Base-by-base conservation (phyloP, 1,140 invertebrate species). In the Hycleus phaleratus region DNA sequence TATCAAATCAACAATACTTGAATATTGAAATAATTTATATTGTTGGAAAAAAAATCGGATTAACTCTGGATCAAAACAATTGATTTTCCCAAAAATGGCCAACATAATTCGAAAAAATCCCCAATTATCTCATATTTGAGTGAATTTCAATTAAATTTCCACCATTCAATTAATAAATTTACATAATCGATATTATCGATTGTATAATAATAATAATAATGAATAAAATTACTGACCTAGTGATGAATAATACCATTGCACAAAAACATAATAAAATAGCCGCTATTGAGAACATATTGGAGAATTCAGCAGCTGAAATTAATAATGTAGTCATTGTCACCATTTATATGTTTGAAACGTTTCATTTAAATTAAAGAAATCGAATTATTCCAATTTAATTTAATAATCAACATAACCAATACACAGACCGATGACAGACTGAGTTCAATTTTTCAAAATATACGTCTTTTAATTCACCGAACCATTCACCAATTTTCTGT, bases 231-330 rank as follows among this genome's bases (percentile, higher is more conserved):
- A 60, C 55, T 44, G 44, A 82, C 81, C 80, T 80, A 74, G 81
- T 79, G 26, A 83, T 81, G 64, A 83, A 81, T 42, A 83, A 65
- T 39, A 82, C 75, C 72, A 83, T 79, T 24, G 76, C 79, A 68
- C 79, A 81, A 68, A 83, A 82, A 72, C 79, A 81, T 70, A 83
- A 74, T 25, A 82, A 68, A 24, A 82, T 78, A 12, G 78, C 80
- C 49, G 82, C 69, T 39, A 81, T 79, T 39, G 81, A 81, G 67
- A 82, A 78, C 63, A 83, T 79, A 68, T 80, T 82, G 57, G 81
- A 81, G 47, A 82, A 73, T 68, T 83, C 81, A 38, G 80, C 80
- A 38, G 81, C 80, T 46, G 81, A 82, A 56, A 83, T 78, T 54
- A 83, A 71, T 73, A 81, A 81, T 57, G 80, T 78, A 65, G 80